Evolutionary conservation across 2,888 invertebrate genomes (phyloP).

Genomic region (Seira sanloemensis): DNA sequence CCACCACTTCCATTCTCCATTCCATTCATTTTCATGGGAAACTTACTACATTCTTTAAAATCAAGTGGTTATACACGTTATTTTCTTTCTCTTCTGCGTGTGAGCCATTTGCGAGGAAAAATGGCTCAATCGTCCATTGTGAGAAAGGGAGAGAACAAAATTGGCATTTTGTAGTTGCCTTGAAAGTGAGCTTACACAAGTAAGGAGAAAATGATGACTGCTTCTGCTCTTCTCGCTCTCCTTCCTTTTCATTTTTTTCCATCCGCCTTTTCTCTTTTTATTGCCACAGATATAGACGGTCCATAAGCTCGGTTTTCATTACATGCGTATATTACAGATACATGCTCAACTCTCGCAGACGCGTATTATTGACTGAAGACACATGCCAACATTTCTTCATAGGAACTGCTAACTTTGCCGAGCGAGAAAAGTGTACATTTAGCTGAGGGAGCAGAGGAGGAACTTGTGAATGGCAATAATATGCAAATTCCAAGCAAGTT

Average conservation of each 20-base stretch:
- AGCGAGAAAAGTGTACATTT: constrained; percentile 17
- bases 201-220: constrained; percentile 37
- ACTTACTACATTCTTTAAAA: constrained; percentile 15
- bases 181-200: neutral
- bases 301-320: no score
- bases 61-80: neutral
- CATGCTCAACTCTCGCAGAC: neutral
- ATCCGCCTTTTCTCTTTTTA: neutral
- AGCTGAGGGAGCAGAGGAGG: constrained; percentile 38
- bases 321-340: constrained; percentile 13
- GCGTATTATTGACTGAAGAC: constrained; percentile 22
- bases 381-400: constrained; percentile 11
- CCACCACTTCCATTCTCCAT: constrained; percentile 17
- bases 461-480: constrained; percentile 59
- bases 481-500: constrained; percentile 56
- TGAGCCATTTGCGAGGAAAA: constrained; percentile 35
- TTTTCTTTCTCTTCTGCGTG: constrained; percentile 23
- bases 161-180: constrained; percentile 12
- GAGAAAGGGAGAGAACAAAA: constrained; percentile 5
- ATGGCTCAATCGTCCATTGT: constrained; percentile 56
- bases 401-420: neutral
- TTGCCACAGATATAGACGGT: neutral
- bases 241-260: constrained; percentile 1
- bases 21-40: constrained; percentile 19
- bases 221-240: constrained; percentile 6